Evolutionary conservation across 2,113 vertebrate genomes (phyloP), one percentile per base, ranked within the genome.

Genomic region (Perca flavescens): DNA sequence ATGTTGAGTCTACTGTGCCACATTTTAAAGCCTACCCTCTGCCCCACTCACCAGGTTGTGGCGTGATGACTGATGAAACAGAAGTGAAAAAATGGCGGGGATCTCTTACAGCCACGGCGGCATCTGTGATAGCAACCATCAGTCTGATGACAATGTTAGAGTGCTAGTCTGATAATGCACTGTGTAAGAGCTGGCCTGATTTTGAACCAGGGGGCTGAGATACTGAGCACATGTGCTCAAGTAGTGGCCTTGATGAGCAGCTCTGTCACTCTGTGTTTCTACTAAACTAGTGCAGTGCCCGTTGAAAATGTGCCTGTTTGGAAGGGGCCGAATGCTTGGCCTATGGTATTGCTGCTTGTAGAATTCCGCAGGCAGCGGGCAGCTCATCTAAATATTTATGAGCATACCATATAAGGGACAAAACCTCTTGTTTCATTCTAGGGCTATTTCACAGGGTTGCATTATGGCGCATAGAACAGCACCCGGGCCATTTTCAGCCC

Each of bases 111-210:
- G 80, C 74, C 40, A 31, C 14, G 14, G 72, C 19, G 17, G 77
- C 72, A 53, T 83, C 85, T 60, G 63, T 75, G 79, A 84, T 57
- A 74, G 80, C 77, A 62, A 74, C 65, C 80, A 58, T 86, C 82
- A 86, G 86, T 64, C 58, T 83, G 88, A 89, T 87, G 90, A 85
- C 88, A 74, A 66, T 40, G 64, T 67, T 75, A 19, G 80, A 79
- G 81, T 34, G 68, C 60, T 56, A 73, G 81, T 62, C 31, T 60
- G 77, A 78, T 43, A 43, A 43, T 58, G 67, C 53, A 52, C 77
- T 60, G 81, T 28, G 74, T 80, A 69, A 52, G 34, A 46, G 81
- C 46, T 40, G 34, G 69, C 47, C 77, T 79, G 66, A 64, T 69
- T 88, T 72, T 75, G 66, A 69, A 81, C 68, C 74, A 61, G 57